Base-by-base conservation (phyloP, 2,797 vertebrate genomes). In the Knipowitschia caucasica region DNA sequence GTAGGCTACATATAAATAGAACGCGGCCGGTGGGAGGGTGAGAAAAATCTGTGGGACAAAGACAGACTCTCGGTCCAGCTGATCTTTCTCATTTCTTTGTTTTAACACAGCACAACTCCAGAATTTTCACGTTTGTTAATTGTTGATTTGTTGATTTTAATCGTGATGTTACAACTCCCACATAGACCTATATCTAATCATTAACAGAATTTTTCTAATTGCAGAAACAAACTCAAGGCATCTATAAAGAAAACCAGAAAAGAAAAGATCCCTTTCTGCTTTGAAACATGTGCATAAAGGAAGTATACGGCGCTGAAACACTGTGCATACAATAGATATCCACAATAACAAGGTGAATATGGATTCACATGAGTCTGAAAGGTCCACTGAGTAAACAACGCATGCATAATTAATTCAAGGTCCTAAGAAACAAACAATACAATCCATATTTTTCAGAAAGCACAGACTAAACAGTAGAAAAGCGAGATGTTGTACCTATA, bases 1-100 rank as follows among this genome's bases (percentile, higher is more conserved):
- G 73, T 91, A 89, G 91, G 90, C 86, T 91, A 83, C 62, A 67
- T 89, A 90, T 85, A 91, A 90, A 91, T 91, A 91, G 89, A 78
- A 79, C 65, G 42, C 55, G 45, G 85, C 87, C 82, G 52, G 53
- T 61, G 84, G 88, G 86, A 88, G 67, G 64, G 72, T 54, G 47
- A 69, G 47, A 62, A 77, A 68, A 75, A 80, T 73, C 75, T 38
- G 72, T 18, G 77, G 81, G 77, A 81, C 69, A 40, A 72, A 71
- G 54, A 56, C 62, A 78, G 66, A 62, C 47, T 42, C 72, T 59
- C 34, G 59, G 60, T 61, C 70, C 60, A 65, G 71, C 73, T 78
- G 83, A 78, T 82, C 75, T 77, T 71, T 29, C 54, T 12, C 20
- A 33, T 49, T 31, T 33, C 7, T 31, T 31, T 20, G 29, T 49